A percentile compares a stretch with the other conserved stretches of the same genome.
phyloP scores from a whole-genome alignment of 2,113 vertebrate genomes.

The Pipra filicauda region DNA sequence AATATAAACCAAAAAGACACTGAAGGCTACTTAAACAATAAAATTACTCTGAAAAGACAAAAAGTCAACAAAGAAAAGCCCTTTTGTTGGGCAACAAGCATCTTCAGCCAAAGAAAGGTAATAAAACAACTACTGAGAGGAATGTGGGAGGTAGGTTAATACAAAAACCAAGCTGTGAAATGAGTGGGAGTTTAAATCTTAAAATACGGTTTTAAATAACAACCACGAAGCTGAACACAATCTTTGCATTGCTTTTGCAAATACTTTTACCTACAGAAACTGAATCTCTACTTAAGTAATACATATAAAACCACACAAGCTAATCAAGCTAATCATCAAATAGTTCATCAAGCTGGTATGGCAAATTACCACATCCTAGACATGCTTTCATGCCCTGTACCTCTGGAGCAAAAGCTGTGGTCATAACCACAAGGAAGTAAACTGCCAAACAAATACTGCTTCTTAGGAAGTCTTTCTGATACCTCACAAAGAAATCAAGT shows the following conservation, averaged over 20 bases:
- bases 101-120: neutral
- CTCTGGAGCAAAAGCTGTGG: neutral
- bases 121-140: neutral
- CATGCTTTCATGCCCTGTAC: neutral
- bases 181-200: neutral
- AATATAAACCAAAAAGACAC: neutral
- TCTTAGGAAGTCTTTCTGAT: neutral
- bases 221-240: neutral
- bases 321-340: slow-evolving; percentile 3
- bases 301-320: neutral
- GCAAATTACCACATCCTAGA: neutral
- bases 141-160: neutral
- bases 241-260: neutral
- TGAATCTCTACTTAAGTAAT: neutral
- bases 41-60: neutral
- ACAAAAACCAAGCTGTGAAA: neutral
- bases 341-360: neutral
- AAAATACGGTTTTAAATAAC: neutral
- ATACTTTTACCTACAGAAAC: neutral
- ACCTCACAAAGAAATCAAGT: neutral
- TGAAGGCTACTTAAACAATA: neutral
- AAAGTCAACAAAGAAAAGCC: neutral
- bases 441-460: neutral
- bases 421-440: neutral
- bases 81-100: neutral